Percentiles rank a stretch among this genome's conserved stretches.
Conservation (phyloP, 1,140 invertebrate genomes). For the Bombus waltoni region DNA sequence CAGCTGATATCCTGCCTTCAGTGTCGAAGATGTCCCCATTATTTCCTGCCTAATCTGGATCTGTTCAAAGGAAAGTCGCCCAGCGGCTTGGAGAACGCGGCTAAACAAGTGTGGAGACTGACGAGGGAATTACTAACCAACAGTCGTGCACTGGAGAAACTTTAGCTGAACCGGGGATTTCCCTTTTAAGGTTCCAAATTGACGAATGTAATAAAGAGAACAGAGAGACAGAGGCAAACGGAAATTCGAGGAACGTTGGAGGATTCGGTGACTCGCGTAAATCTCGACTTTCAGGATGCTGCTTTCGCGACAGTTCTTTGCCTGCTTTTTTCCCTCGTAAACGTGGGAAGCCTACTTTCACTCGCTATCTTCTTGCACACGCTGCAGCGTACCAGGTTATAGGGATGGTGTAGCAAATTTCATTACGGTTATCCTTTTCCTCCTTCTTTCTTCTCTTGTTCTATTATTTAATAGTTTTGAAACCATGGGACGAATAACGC, state of each 20-base stretch:
- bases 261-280: constrained; percentile 18
- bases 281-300: constrained; percentile 12
- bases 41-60: constrained; percentile 94
- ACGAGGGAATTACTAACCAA: constrained; percentile 95
- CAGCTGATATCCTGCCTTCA: constrained; percentile 97
- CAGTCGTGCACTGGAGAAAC: constrained; percentile 92
- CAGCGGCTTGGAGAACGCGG: constrained; percentile 93
- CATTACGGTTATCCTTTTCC: not conserved
- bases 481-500: not conserved
- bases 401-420: constrained; percentile 33
- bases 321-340: constrained; percentile 39
- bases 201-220: not conserved
- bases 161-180: constrained; percentile 82
- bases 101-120: constrained; percentile 95
- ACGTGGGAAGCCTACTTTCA: constrained; percentile 35
- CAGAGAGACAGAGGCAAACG: not conserved
- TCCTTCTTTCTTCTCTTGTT: not conserved
- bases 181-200: too few species aligned
- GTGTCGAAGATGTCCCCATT: constrained; percentile 95
- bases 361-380: constrained; percentile 44
- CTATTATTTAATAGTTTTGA: too few species aligned
- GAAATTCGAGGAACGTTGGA: not conserved
- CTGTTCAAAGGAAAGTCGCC: constrained; percentile 95
- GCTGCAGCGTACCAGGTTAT: constrained; percentile 29
- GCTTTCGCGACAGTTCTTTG: constrained; percentile 39